Base-by-base conservation (phyloP, 2,797 vertebrate species). In the Periparus ater region DNA sequence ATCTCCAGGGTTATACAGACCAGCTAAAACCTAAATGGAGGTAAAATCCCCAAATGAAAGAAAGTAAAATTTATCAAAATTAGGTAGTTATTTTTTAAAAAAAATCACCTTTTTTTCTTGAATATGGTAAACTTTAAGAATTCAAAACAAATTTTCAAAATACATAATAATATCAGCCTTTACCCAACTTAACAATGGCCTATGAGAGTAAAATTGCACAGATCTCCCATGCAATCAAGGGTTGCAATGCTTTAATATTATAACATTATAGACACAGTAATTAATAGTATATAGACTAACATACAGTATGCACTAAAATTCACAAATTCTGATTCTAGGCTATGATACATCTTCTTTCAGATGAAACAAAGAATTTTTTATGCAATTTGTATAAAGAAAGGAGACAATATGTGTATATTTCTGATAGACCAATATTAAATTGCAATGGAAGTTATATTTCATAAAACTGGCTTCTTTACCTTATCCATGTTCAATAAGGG, bases 1-100 rank as follows among this genome's bases (percentile, higher is more conserved):
- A 74, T 99, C 99, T 70, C 98, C 99, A 45, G 99, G 99, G 42
- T 99, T 99, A 96, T 99, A 99, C 22, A 99, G 98, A 61, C 99
- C 99, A 29, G 99, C 99, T 96, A 99, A 95, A 96, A 99, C 98
- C 99, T 99, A 96, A 80, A 74, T 11, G 58, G 20, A 53, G 67
- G 55, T 34, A 89, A 93, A 95, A 89, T 40, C 22, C 89, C 50
- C 91, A 80, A 84, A 95, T 27, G 3, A 91, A 74, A 62, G 12
- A 76, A 74, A 67, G 50, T 10, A 68, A 74, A 44, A 87, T 66
- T 36, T 47, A 62, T n/a, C 25, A 61, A 71, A 74, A 73, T 66
- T 32, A 72, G 42, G 21, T 13, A 4, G 3, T 19, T 87, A 81
- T 38, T 36, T 6, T 87, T 84, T 38, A 34, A 5, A 4, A 44